A percentile compares a stretch with the other conserved stretches of the same genome.
Evolutionary conservation across 2,888 invertebrate genomes (phyloP).

Genomic region (Latrodectus elegans): DNA sequence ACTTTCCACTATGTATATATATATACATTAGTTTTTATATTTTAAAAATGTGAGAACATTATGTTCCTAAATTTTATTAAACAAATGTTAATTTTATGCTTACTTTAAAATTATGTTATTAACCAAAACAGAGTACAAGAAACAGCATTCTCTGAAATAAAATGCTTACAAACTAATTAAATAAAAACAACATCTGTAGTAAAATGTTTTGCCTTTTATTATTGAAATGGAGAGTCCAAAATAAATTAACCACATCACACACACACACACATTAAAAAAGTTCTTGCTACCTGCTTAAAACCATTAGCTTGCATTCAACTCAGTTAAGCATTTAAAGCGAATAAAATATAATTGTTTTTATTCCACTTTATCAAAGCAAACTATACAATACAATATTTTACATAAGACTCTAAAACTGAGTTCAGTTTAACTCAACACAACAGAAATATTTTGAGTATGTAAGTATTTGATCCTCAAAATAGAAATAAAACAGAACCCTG

Average conservation of each 20-base stretch:
- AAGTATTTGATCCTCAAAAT: conserved; percentile 7
- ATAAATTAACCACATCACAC: conserved; percentile 59
- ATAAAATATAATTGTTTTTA: conserved; percentile 13
- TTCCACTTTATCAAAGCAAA: conserved; percentile 20
- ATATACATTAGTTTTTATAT: too few species aligned
- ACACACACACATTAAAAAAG: conserved; percentile 34
- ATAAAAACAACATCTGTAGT: not conserved
- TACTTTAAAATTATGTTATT: too few species aligned
- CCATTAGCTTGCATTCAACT: conserved; percentile 30
- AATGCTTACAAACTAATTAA: too few species aligned
- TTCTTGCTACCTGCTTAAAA: conserved; percentile 11
- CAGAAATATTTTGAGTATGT: not conserved
- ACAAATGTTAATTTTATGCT: too few species aligned
- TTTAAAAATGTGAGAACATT: too few species aligned
- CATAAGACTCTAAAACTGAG: conserved; percentile 1
- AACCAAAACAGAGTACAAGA: too few species aligned
- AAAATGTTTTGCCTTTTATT: conserved; percentile 8
- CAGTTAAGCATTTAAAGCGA: conserved; percentile 37
- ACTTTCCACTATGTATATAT: too few species aligned
- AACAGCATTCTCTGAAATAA: too few species aligned
- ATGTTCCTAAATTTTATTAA: too few species aligned
- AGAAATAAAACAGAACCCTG: conserved; percentile 6
- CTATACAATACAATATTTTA: conserved; percentile 1
- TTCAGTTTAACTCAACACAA: not conserved
- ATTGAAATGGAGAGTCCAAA: conserved; percentile 40